A percentile compares a stretch with the other conserved stretches of the same genome.
phyloP scores from a whole-genome alignment of 2,113 vertebrate genomes.

The Eulacestoma nigropectus region DNA sequence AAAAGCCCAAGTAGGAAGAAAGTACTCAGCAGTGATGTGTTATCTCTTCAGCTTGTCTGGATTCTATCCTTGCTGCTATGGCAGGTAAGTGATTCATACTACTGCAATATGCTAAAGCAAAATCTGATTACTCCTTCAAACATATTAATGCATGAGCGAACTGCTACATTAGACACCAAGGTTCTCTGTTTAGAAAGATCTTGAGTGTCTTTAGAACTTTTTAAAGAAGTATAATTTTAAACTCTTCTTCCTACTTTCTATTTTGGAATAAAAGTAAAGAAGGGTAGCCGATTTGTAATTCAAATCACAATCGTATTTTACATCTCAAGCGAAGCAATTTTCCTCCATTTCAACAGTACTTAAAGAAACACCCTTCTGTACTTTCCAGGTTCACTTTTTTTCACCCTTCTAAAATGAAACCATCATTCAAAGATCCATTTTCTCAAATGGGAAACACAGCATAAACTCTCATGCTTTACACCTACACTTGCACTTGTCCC shows the following conservation, averaged over 20 bases:
- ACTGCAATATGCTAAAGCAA: neutral
- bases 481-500: neutral
- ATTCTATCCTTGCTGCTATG: neutral
- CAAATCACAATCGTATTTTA: neutral
- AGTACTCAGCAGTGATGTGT: neutral
- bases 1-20: neutral
- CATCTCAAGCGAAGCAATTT: neutral
- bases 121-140: neutral
- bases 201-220: neutral
- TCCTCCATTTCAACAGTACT: neutral
- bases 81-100: neutral
- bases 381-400: neutral
- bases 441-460: neutral
- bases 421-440: neutral
- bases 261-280: neutral
- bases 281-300: neutral
- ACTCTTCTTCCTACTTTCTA: neutral
- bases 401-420: neutral
- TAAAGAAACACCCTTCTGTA: neutral
- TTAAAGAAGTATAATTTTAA: neutral
- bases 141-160: neutral
- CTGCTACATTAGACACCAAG: neutral
- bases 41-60: neutral
- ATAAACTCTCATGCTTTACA: neutral
- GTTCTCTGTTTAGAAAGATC: neutral